Conservation (phyloP, 2,797 vertebrate species). For the Gymnopithys bicolor region DNA sequence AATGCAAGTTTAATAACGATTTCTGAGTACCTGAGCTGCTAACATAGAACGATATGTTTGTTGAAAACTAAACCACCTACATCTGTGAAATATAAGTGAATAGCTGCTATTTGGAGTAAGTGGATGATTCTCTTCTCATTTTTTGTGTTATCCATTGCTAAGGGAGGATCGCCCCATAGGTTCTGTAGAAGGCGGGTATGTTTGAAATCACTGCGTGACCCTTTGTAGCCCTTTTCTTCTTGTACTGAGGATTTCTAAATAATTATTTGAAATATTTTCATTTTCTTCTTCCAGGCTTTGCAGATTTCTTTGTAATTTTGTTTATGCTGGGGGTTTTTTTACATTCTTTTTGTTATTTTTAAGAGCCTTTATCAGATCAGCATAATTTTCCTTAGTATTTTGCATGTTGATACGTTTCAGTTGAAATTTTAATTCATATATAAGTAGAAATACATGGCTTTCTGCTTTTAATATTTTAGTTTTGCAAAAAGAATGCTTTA, state of each 20-base stretch:
- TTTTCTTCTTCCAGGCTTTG: background rate
- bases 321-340: background rate
- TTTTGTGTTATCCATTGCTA: slow-evolving; percentile 71
- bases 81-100: background rate
- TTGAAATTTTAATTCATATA: slow-evolving; percentile 41
- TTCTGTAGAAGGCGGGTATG: slow-evolving; percentile 89
- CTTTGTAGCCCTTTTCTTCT: slow-evolving; percentile 20
- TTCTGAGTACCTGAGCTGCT: background rate
- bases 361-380: background rate
- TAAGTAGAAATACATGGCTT: slow-evolving; percentile 6
- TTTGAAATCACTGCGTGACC: slow-evolving; percentile 72
- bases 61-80: background rate
- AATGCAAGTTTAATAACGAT: background rate
- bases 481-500: slow-evolving; percentile 13
- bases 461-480: slow-evolving; percentile 30
- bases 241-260: slow-evolving; percentile 27
- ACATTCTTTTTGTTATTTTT: background rate
- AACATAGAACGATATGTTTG: background rate
- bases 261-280: slow-evolving; percentile 20
- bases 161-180: slow-evolving; percentile 90
- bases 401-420: slow-evolving; percentile 65
- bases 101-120: background rate
- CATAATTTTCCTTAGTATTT: slow-evolving; percentile 3
- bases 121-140: slow-evolving; percentile 73
- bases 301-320: background rate